Percentiles rank a stretch among this genome's conserved stretches.
Conservation (phyloP, 2,888 invertebrate species). For the Agonopterix arenella region DNA sequence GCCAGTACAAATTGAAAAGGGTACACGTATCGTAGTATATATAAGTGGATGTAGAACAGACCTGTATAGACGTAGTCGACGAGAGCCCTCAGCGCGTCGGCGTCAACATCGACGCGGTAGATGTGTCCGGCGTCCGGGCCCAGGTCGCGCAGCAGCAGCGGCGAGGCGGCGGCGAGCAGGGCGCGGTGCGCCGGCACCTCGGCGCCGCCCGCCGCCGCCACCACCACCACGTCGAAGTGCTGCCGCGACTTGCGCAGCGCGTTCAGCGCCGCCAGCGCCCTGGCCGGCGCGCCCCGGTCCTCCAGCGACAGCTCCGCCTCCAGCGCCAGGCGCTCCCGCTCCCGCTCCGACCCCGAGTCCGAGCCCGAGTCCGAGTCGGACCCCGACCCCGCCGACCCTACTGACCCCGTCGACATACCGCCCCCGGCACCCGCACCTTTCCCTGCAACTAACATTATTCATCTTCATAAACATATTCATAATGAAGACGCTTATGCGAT, state of each 20-base stretch:
- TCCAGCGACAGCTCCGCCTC: conserved; percentile 67
- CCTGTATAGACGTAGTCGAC: conserved; percentile 90
- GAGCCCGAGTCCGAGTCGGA: conserved; percentile 2
- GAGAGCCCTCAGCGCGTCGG: conserved; percentile 82
- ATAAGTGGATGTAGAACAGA: conserved; percentile 24
- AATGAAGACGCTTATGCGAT: too few species aligned
- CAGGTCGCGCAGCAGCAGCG: conserved; percentile 85
- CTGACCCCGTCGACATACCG: not conserved
- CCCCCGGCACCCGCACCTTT: not conserved
- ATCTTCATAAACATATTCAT: not conserved
- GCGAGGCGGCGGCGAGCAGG: conserved; percentile 86
- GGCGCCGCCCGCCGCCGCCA: conserved; percentile 83
- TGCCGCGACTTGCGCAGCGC: conserved; percentile 89
- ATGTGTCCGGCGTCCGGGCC: conserved; percentile 26
- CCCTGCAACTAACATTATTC: not conserved
- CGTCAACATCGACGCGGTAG: conserved; percentile 36
- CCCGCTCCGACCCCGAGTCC: conserved; percentile 26
- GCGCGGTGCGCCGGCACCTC: conserved; percentile 83
- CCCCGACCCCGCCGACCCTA: conserved; percentile 4
- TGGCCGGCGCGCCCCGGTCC: conserved; percentile 77
- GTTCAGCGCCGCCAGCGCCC: conserved; percentile 82
- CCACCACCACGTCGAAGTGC: conserved; percentile 90
- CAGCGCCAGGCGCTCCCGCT: conserved; percentile 38
- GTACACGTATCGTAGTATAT: too few species aligned
- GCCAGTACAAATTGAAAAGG: not conserved